phyloP scores from a whole-genome alignment of 53 echinoderm and acorn worm species.

The Holothuria scabra region DNA sequence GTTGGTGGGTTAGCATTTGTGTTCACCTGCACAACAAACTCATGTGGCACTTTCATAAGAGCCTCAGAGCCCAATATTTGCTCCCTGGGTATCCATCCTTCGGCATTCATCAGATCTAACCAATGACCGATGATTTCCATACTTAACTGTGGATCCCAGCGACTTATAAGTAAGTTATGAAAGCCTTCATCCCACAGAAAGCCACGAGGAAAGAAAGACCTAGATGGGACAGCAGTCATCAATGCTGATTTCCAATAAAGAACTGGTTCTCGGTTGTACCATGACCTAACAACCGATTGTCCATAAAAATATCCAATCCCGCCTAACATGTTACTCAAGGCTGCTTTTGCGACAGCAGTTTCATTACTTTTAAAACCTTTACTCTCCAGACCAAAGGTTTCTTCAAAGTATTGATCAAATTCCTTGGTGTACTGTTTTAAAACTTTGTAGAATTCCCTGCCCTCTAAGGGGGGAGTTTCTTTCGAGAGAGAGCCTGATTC shows the following conservation, averaged over 20 bases:
- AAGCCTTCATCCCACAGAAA: slow-evolving; percentile 98
- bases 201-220: slow-evolving; percentile 96
- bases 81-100: slow-evolving; percentile 98
- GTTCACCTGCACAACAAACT: slow-evolving; percentile 97
- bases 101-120: slow-evolving; percentile 94
- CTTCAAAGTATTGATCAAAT: slow-evolving; percentile 56
- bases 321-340: slow-evolving; percentile 88
- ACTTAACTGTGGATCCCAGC: slow-evolving; percentile 92
- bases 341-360: slow-evolving; percentile 57
- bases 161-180: slow-evolving; percentile 92
- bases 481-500: slow-evolving; percentile 51
- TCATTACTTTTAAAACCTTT: slow-evolving; percentile 49
- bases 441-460: slow-evolving; percentile 48
- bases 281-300: slow-evolving; percentile 72
- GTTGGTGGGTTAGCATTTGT: slow-evolving; percentile 98
- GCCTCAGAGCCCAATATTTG: slow-evolving; percentile 96
- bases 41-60: slow-evolving; percentile 85
- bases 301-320: slow-evolving; percentile 98
- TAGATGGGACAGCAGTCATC: slow-evolving; percentile 92
- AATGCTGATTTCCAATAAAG: slow-evolving; percentile 84
- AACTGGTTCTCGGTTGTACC: slow-evolving; percentile 77
- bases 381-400: slow-evolving; percentile 47
- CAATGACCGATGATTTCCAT: slow-evolving; percentile 95
- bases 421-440: slow-evolving; percentile 40
- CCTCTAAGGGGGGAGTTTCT: slow-evolving; percentile 16